Conservation (phyloP, 1,140 invertebrate species). For the Phymastichus coffea region DNA sequence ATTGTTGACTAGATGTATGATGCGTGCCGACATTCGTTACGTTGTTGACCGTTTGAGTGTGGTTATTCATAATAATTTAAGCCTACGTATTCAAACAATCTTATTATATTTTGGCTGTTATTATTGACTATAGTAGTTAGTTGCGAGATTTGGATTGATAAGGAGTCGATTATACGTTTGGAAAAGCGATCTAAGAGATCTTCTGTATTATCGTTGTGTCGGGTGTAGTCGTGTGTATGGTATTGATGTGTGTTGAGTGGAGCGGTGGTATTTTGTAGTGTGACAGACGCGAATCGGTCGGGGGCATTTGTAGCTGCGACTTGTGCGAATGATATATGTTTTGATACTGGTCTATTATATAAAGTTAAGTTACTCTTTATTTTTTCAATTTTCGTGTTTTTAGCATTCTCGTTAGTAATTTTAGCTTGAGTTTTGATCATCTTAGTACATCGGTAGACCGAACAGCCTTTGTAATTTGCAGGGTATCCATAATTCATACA, state of each 20-base stretch:
- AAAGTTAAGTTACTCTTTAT: neutral
- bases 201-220: too few relatives aligned
- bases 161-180: neutral
- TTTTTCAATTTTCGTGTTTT: neutral
- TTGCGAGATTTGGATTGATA: neutral
- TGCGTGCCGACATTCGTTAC: too few relatives aligned
- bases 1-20: too few relatives aligned
- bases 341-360: neutral
- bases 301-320: neutral
- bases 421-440: neutral
- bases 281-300: neutral
- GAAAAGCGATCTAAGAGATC: too few relatives aligned
- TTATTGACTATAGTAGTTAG: neutral
- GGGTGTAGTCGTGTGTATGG: too few relatives aligned
- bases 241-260: too few relatives aligned
- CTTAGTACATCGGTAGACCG: too few relatives aligned
- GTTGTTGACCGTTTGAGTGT: neutral
- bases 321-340: neutral
- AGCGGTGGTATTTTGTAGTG: neutral
- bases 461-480: neutral
- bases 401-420: neutral
- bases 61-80: neutral
- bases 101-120: neutral
- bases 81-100: neutral
- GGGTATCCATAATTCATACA: neutral